Conservation (phyloP, 2,113 vertebrate species). For the Prietella phreatophila region DNA sequence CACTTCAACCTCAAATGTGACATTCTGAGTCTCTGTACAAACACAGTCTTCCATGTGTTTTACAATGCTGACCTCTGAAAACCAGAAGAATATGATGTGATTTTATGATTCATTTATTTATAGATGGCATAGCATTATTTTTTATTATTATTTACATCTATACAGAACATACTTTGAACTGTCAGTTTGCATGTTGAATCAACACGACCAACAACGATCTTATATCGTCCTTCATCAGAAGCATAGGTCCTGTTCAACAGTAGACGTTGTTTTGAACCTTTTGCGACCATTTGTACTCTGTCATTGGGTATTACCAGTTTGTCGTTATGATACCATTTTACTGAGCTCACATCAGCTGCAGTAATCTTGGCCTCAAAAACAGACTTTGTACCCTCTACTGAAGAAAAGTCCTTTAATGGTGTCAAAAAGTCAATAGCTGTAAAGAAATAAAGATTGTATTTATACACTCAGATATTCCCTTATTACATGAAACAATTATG, state of each 20-base stretch:
- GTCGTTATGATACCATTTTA: slow-evolving; percentile 90
- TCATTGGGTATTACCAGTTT: slow-evolving; percentile 80
- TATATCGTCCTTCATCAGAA: slow-evolving; percentile 88
- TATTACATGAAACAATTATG: neutral
- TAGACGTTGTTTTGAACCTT: slow-evolving; percentile 90
- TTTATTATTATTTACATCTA: neutral
- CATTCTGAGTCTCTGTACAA: slow-evolving; percentile 94
- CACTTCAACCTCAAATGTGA: slow-evolving; percentile 87
- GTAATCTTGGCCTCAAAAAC: slow-evolving; percentile 94
- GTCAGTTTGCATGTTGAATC: slow-evolving; percentile 86
- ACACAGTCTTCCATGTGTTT: slow-evolving; percentile 82
- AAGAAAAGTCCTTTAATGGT: slow-evolving; percentile 83
- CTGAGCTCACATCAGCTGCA: slow-evolving; percentile 84
- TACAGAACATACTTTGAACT: slow-evolving; percentile 78
- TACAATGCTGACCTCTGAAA: slow-evolving; percentile 81
- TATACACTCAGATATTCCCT: neutral
- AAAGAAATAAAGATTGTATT: slow-evolving; percentile 46
- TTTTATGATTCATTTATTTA: neutral
- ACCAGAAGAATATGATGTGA: slow-evolving; percentile 11
- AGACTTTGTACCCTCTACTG: slow-evolving; percentile 92
- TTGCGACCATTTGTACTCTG: slow-evolving; percentile 85
- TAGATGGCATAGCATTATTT: neutral
- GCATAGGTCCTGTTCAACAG: slow-evolving; percentile 84
- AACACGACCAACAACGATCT: slow-evolving; percentile 82
- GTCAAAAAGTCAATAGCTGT: slow-evolving; percentile 84